Percentiles rank a stretch among this genome's conserved stretches.
phyloP scores from a whole-genome alignment of 2,888 invertebrate genomes.

The Leucoptera coffeella region DNA sequence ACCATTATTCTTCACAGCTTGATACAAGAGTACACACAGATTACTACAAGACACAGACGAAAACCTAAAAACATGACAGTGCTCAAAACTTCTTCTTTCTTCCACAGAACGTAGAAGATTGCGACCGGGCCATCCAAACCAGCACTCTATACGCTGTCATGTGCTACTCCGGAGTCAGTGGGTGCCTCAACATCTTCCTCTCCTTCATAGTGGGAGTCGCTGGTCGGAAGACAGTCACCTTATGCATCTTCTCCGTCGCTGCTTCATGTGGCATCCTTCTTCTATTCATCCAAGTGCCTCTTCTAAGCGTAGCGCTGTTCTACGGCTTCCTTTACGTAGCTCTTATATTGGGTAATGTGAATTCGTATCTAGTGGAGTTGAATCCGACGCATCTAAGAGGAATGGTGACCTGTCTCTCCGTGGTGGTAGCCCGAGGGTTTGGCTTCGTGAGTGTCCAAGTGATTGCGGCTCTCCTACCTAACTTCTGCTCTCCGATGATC shows the following conservation, averaged over 20 bases:
- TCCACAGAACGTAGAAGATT: slow-evolving; percentile 16
- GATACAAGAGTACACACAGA: too few species aligned
- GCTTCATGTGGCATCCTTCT: slow-evolving; percentile 15
- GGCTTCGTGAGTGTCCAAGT: slow-evolving; percentile 33
- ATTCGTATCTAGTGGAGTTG: slow-evolving; percentile 29
- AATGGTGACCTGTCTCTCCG: slow-evolving; percentile 33
- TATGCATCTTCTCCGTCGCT: slow-evolving; percentile 16
- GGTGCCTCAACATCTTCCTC: slow-evolving; percentile 15
- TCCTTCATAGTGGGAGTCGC: slow-evolving; percentile 20
- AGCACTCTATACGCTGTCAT: slow-evolving; percentile 28
- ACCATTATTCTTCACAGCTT: too few species aligned
- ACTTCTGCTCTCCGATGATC: slow-evolving; percentile 23
- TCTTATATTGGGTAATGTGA: slow-evolving; percentile 26
- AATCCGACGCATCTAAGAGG: slow-evolving; percentile 35
- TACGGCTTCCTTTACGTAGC: slow-evolving; percentile 25
- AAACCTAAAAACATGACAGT: too few species aligned
- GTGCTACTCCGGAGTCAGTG: slow-evolving; percentile 20
- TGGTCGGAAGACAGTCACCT: slow-evolving; percentile 21
- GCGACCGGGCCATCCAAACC: slow-evolving; percentile 18
- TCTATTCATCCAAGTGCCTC: slow-evolving; percentile 18
- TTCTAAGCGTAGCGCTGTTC: slow-evolving; percentile 24
- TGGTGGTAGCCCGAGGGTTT: slow-evolving; percentile 30
- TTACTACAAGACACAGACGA: too few species aligned
- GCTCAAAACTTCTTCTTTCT: neutral
- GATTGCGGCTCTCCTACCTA: slow-evolving; percentile 19